Base-by-base conservation (phyloP, 2,113 vertebrate species). In the Aleadryas rufinucha region DNA sequence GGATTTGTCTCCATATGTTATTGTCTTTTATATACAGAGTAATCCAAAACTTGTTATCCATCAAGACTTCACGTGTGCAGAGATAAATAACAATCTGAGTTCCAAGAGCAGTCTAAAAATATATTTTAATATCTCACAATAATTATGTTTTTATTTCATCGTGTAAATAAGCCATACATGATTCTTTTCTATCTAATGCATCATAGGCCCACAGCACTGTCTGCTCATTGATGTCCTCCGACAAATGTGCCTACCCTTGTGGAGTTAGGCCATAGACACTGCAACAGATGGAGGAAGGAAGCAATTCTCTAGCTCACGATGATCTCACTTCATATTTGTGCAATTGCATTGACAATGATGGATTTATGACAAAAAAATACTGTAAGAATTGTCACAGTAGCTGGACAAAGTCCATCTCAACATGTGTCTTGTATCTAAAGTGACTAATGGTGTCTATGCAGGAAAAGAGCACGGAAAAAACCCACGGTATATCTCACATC, bases 401-500 rank as follows among this genome's bases (percentile, higher is more conserved):
- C 11, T 85, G 14, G 13, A 41, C 13, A 76, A 92, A 83, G 8
- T 20, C 13, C 24, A 37, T 42, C 26, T 54, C n/a, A 39, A 83
- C 35, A 45, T 26, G 13, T 22, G 23, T 39, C 17, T 24, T 53
- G 4, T 50, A 39, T 54, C 33, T 80, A 39, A 64, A 64, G 16
- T 45, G 16, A 35, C 16, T 84, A 26, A 27, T 10, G 49, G 0
- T 10, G 5, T 22, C 53, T 35, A 31, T 30, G 16, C 7, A 54
- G 9, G 8, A 23, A 68, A 86, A 50, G 10, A 79, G 4, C 11
- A n/a, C 10, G 72, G 7, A 60, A 57, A 44, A 80, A 70, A 8
- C 0, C 0, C 27, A 33, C 1, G 0, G 2, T 39, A 6, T 45
- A 31, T 42, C 4, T 52, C 19, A 20, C 6, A 24, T 12, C 15